A percentile compares a stretch with the other conserved stretches of the same genome.
Evolutionary conservation across 2,797 vertebrate genomes (phyloP).

Genomic region (Oreochromis grahami): DNA sequence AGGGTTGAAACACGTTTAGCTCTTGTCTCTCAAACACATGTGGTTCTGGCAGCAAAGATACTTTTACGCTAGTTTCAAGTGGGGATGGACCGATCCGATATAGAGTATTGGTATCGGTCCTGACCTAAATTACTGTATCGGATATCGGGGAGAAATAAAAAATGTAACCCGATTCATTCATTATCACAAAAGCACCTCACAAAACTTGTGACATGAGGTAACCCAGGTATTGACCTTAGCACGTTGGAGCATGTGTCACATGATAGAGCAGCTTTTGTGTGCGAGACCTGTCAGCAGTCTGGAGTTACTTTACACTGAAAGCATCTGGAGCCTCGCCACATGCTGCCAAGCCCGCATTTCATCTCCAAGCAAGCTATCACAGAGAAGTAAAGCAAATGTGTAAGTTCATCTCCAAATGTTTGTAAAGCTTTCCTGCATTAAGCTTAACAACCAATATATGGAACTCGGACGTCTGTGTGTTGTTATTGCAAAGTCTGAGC

Average conservation of each 20-base stretch:
- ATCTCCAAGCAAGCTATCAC: rapidly evolving
- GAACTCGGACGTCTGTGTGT: rapidly evolving
- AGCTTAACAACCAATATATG: neutral
- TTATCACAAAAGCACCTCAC: neutral
- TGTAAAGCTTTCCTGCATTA: neutral
- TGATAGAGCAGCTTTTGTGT: neutral
- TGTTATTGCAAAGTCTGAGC: neutral
- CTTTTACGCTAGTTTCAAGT: neutral
- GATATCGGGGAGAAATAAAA: rapidly evolving
- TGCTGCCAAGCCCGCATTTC: neutral
- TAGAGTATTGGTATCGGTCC: neutral
- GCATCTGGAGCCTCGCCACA: neutral
- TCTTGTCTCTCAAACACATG: neutral
- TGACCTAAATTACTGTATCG: neutral
- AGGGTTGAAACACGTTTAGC: neutral
- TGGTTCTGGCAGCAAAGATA: neutral
- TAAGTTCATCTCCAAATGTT: neutral
- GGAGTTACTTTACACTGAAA: neutral
- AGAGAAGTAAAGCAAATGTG: neutral
- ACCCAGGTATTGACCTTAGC: neutral
- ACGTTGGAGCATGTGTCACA: neutral
- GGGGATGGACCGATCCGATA: neutral
- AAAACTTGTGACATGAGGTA: neutral
- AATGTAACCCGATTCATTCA: neutral
- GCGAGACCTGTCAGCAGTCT: neutral